A percentile compares a stretch with the other conserved stretches of the same genome.
These are phyloP conservation scores for Dendrophyllia cribrosa DNA, from an alignment of 64 coral and sea anemone genomes.

Conservation along the genomic window DNA sequence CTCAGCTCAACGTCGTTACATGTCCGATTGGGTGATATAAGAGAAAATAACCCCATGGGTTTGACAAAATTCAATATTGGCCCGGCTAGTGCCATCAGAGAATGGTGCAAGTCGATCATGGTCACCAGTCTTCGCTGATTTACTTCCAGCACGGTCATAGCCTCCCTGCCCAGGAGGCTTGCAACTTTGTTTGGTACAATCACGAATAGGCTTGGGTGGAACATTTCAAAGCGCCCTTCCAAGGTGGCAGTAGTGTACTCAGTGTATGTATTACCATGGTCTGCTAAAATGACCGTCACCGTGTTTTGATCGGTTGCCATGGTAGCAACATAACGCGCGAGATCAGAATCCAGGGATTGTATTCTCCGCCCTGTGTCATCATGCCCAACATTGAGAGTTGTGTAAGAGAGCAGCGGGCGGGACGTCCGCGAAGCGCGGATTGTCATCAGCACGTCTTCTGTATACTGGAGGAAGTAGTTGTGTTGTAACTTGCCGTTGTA, in stretches of 20 bases:
- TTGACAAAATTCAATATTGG: constrained; percentile 44
- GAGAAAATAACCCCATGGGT: constrained; percentile 62
- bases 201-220: constrained; percentile 85
- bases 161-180: constrained; percentile 43
- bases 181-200: constrained; percentile 80
- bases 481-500: constrained; percentile 93
- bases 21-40: constrained; percentile 62
- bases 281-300: constrained; percentile 84
- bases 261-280: constrained; percentile 94
- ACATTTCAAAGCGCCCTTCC: constrained; percentile 96
- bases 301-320: constrained; percentile 64
- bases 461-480: constrained; percentile 74
- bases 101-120: constrained; percentile 85
- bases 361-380: constrained; percentile 77
- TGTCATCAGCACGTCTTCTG: constrained; percentile 48
- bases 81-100: constrained; percentile 58
- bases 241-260: constrained; percentile 57
- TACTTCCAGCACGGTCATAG: constrained; percentile 58
- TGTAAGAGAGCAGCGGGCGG: constrained; percentile 74
- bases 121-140: constrained; percentile 82
- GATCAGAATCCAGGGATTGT: constrained; percentile 77
- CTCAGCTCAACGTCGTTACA: constrained; percentile 73
- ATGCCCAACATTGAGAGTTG: constrained; percentile 71
- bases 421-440: constrained; percentile 34
- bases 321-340: constrained; percentile 43